phyloP scores from a whole-genome alignment of 1,140 invertebrate species.

The Mactra quadrangularis region DNA sequence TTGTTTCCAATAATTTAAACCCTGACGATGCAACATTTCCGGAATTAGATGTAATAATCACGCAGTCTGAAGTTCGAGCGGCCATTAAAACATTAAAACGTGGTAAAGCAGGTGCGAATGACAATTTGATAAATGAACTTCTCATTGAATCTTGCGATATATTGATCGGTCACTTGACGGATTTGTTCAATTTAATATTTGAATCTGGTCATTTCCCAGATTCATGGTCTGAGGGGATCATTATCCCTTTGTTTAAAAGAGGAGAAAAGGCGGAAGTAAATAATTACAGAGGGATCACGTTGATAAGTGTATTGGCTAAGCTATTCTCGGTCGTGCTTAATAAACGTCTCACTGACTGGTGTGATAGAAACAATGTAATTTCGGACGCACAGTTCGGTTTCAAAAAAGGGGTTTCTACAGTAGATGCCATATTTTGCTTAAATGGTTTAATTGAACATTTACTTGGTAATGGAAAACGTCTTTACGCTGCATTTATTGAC shows the following conservation, averaged over 20 bases:
- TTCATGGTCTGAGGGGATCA: constrained; percentile 25
- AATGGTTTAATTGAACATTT: background rate
- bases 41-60: background rate
- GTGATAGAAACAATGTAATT: constrained; percentile 1
- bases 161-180: background rate
- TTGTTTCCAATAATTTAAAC: background rate
- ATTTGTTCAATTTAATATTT: background rate
- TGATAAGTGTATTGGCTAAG: constrained; percentile 7
- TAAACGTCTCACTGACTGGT: background rate
- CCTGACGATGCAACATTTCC: background rate
- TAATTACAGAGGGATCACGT: constrained; percentile 19
- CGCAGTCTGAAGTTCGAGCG: background rate
- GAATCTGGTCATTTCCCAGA: background rate
- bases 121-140: background rate
- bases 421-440: background rate
- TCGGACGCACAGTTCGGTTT: constrained; percentile 31
- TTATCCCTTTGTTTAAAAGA: constrained; percentile 45
- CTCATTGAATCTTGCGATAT: background rate
- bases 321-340: constrained; percentile 4
- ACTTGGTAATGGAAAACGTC: constrained; percentile 11
- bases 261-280: background rate
- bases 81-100: background rate
- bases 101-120: background rate
- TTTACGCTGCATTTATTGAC: constrained; percentile 12
- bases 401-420: background rate